A percentile compares a stretch with the other conserved stretches of the same genome.
Conservation (phyloP, 2,113 vertebrate species). For the Pogonocichla stellata region DNA sequence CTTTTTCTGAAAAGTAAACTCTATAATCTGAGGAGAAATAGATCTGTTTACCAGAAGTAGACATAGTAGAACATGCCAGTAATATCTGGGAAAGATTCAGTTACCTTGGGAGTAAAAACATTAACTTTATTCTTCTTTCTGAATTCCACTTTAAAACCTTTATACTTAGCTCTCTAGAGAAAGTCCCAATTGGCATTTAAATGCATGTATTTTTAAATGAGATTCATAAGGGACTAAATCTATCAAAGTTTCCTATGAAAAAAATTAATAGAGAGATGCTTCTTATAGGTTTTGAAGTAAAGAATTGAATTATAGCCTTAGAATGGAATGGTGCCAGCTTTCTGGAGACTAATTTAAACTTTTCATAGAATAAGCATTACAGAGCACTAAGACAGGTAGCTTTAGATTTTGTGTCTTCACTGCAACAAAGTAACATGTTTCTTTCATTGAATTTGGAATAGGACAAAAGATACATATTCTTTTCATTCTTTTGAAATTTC, state of each 20-base stretch:
- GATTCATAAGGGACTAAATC: not conserved
- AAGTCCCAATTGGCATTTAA: not conserved
- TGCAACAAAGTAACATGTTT: not conserved
- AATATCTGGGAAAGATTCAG: not conserved
- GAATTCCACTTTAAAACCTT: constrained; percentile 35
- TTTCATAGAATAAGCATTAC: not conserved
- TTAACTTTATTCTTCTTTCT: constrained; percentile 19
- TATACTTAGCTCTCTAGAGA: not conserved
- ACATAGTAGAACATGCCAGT: not conserved
- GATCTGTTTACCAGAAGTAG: not conserved
- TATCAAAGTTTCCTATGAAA: not conserved
- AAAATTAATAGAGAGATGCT: not conserved
- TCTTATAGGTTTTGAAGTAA: not conserved
- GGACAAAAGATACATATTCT: not conserved
- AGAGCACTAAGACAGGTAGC: not conserved
- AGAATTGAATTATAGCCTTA: not conserved
- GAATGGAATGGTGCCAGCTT: constrained; percentile 10
- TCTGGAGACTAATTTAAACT: not conserved
- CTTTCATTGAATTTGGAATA: not conserved
- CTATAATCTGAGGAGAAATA: not conserved
- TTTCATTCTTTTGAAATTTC: not conserved
- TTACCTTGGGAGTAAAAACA: constrained; percentile 20
- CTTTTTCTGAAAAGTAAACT: not conserved
- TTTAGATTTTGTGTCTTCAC: not conserved
- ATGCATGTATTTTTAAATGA: constrained; percentile 15